Base-by-base conservation (phyloP, 2,888 invertebrate species). In the Ctenicera cuprea region DNA sequence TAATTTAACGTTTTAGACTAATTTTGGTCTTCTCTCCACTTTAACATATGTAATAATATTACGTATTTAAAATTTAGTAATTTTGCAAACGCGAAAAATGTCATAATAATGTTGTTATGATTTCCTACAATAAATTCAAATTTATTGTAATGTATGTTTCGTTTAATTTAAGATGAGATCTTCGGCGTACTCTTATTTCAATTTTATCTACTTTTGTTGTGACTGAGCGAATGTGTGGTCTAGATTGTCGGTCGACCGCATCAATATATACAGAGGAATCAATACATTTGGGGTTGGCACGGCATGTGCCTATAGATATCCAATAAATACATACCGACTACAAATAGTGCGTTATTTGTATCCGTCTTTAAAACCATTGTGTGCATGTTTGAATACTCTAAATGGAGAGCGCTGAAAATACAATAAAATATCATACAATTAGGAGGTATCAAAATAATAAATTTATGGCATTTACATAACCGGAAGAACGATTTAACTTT, bases 251-350 rank as follows among this genome's bases (percentile, higher is more conserved):
- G 76, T 64, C 74, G 73, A 76, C 77, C 78, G 74, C 78, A 77
- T 74, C 73, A 75, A 76, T 77, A 75, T 37, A 64, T 43, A 70
- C 73, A 74, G 65, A 75, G 59, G 75, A 78, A 78, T 77, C 79
- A 74, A 78, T 78, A 78, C 73, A 72, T 73, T 73, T 76, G 75
- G 78, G 78, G 76, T 77, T 75, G 79, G 78, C 76, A 79, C 78
- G 77, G 77, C 79, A 72, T 78, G 78, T 79, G 78, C 72, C 76
- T 73, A 74, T 74, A 79, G 71, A 74, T 74, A 78, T 76, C 80
- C 73, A 81, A 81, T 81, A 80, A 80, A 79, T 80, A 73, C 68
- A 62, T 71, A 62, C 45, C 41, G 59, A 63, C 54, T 59, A 63
- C 67, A 73, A 67, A 73, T 69, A 69, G 48, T 57, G 57, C 64